A percentile compares a stretch with the other conserved stretches of the same genome.
Evolutionary conservation across 2,797 vertebrate species (phyloP).

Genomic region (Premnoplex brunnescens): DNA sequence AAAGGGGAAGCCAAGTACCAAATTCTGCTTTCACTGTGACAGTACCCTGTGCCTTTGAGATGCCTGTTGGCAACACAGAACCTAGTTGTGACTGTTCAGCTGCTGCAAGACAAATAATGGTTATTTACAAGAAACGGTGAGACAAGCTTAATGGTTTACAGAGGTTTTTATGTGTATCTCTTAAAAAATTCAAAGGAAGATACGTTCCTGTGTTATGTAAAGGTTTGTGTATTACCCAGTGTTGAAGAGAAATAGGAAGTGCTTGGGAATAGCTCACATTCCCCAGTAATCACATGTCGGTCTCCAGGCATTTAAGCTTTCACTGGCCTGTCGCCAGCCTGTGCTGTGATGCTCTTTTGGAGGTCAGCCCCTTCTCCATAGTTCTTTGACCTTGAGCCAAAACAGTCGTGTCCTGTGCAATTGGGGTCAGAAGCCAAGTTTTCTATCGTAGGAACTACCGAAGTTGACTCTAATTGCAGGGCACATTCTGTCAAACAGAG

Average conservation of each 20-base stretch:
- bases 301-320: constrained; percentile 16
- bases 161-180: background rate
- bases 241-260: constrained; percentile 23
- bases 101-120: background rate
- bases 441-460: background rate
- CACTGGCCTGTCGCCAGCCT: background rate
- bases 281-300: background rate
- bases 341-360: constrained; percentile 3
- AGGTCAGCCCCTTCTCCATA: background rate
- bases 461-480: constrained; percentile 6
- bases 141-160: background rate
- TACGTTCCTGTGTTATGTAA: background rate
- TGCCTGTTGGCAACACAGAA: background rate
- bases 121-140: background rate
- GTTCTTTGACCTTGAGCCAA: constrained; percentile 23
- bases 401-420: background rate
- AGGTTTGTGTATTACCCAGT: background rate
- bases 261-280: constrained; percentile 15
- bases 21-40: background rate
- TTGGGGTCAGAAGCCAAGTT: constrained; percentile 26
- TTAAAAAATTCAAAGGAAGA: background rate
- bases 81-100: background rate
- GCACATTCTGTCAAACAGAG: background rate
- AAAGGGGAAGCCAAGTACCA: background rate
- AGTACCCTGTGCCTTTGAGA: background rate